Base-by-base conservation (phyloP, 2,113 vertebrate genomes). In the Lanius collurio region DNA sequence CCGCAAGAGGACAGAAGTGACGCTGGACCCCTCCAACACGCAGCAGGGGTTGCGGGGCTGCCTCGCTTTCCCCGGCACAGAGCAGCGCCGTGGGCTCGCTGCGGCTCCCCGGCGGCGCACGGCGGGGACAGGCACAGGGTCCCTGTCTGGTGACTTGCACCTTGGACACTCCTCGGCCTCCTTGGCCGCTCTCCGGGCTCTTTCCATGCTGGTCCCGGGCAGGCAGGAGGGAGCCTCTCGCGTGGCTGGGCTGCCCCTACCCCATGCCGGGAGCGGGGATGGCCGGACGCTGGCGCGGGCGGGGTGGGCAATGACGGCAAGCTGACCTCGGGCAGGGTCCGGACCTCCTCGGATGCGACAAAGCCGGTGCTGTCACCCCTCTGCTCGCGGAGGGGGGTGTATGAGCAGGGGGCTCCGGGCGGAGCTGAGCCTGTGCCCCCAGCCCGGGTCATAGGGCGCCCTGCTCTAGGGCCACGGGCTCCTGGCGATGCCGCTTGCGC, bases 391-490 rank as follows among this genome's bases (percentile, higher is more conserved):
- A 87, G 69, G 14, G 33, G 41, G 59, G 8, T 3, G 63, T 9
- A 19, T 46, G 18, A 59, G 83, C 83, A 46, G 47, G 79, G 85
- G 65, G 35, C 89, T 96, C 64, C 49, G 10, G 84, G 39, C 1
- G 53, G 83, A 93, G 94, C 70, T 12, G 68, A 44, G 80, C 64
- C 53, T 80, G 83, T 75, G 80, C 33, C 69, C 59, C 31, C 64
- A 31, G 79, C 56, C 65, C 16, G 5, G 73, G n/a, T 99, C 98
- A 99, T 78, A 98, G 95, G 7, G 98, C 98, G 95, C 98, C 98
- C 96, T 98, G 98, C 96, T 99, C 99, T 13, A 98, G 96, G 62
- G 97, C 90, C 20, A 98, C 96, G 47, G 93, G 97, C 97, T 86
- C 98, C 96, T 98, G 98, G 91, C 98, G 98, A 81, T 95, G 93